Conservation (phyloP, 2,797 vertebrate species). For the Lithobates sylvaticus region DNA sequence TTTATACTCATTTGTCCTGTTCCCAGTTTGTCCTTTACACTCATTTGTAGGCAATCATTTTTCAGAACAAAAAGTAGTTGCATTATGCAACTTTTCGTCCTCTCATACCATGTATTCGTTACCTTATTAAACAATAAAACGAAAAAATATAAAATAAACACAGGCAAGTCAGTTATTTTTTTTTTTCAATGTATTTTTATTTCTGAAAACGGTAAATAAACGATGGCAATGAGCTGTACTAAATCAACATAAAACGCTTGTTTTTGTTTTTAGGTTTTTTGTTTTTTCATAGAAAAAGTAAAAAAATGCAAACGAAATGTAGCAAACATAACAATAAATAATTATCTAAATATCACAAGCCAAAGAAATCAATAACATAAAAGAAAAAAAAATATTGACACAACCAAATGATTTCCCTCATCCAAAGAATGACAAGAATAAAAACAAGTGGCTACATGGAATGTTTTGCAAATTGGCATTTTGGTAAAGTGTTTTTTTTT, state of each 20-base stretch:
- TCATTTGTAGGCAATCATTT: no score
- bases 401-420: constrained; percentile 66
- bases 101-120: neutral
- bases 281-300: constrained; percentile 74
- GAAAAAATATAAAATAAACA: neutral
- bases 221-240: constrained; percentile 84
- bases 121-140: neutral
- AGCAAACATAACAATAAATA: constrained; percentile 92
- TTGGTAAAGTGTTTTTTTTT: constrained; percentile 59
- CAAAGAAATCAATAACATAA: constrained; percentile 77
- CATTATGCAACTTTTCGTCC: neutral
- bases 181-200: neutral
- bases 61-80: no score
- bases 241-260: constrained; percentile 77
- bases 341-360: constrained; percentile 78
- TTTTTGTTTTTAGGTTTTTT: neutral
- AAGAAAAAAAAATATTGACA: constrained; percentile 71
- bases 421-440: constrained; percentile 62
- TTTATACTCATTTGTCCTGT: no score
- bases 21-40: no score
- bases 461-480: constrained; percentile 85
- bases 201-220: constrained; percentile 77
- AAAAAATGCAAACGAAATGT: constrained; percentile 70
- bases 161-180: neutral
- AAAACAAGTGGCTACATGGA: constrained; percentile 83